These are phyloP conservation scores for Campylorhamphus procurvoides DNA, from an alignment of 2,113 vertebrate genomes.

Conservation along the genomic window DNA sequence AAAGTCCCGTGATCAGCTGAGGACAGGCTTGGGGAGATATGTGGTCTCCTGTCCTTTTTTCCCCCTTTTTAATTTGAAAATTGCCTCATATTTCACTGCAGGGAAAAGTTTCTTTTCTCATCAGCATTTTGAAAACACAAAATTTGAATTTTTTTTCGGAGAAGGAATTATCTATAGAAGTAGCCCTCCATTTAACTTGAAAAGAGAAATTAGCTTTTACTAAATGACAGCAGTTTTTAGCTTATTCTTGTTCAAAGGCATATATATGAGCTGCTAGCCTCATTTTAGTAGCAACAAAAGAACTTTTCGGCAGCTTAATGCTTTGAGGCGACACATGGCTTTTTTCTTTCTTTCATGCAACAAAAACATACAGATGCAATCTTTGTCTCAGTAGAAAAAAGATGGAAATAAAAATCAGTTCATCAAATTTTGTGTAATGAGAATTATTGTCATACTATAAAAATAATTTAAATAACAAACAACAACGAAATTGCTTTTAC, in stretches of 20 bases:
- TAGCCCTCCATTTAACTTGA: conserved; percentile 47
- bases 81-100: background rate
- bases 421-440: conserved; percentile 51
- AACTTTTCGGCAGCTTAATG: conserved; percentile 50
- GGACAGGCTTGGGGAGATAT: conserved; percentile 13
- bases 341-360: conserved; percentile 29
- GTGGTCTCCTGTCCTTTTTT: background rate
- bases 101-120: conserved; percentile 7
- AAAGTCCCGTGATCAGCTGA: conserved; percentile 48
- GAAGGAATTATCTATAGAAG: conserved; percentile 10
- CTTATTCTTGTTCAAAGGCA: conserved; percentile 55
- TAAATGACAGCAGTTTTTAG: conserved; percentile 46
- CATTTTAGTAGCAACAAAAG: conserved; percentile 55
- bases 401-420: conserved; percentile 47
- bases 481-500: conserved; percentile 29
- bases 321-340: conserved; percentile 59
- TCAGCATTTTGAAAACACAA: background rate
- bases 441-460: conserved; percentile 52
- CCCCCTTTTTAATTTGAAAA: background rate
- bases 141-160: background rate
- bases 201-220: conserved; percentile 55
- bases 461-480: conserved; percentile 57
- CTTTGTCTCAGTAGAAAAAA: conserved; percentile 55
- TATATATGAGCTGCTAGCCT: conserved; percentile 40
- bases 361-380: conserved; percentile 65